These are phyloP conservation scores for Hyla sarda DNA, from an alignment of 2,113 vertebrate genomes.

Conservation along the genomic window DNA sequence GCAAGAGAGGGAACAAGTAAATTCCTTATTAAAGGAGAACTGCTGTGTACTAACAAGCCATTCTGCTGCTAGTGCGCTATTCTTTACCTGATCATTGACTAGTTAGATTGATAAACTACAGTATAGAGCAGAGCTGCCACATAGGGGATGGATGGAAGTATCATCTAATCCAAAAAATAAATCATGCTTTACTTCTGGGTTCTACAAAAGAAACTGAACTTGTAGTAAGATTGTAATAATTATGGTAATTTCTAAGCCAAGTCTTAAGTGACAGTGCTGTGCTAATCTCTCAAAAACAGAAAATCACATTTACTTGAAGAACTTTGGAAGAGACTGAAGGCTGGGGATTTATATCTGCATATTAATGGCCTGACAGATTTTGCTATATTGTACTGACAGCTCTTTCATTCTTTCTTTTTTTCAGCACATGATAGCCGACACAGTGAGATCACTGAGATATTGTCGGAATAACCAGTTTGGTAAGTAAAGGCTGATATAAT, in stretches of 20 bases:
- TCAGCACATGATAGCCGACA: slow-evolving; percentile 96
- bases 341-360: background rate
- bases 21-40: background rate
- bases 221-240: slow-evolving; percentile 26
- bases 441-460: slow-evolving; percentile 87
- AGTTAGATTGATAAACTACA: background rate
- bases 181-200: background rate
- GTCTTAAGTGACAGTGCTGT: slow-evolving; percentile 24
- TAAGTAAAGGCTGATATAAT: slow-evolving; percentile 68
- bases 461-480: slow-evolving; percentile 91
- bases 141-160: background rate
- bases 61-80: background rate
- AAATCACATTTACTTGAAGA: slow-evolving; percentile 13
- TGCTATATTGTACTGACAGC: background rate
- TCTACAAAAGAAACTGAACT: background rate
- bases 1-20: background rate
- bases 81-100: background rate
- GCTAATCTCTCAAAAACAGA: slow-evolving; percentile 25
- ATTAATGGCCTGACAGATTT: background rate
- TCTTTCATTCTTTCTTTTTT: slow-evolving; percentile 60
- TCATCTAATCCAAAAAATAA: background rate
- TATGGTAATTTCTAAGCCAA: slow-evolving; percentile 38
- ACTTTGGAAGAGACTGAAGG: slow-evolving; percentile 2
- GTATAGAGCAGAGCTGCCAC: background rate
- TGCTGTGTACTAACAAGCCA: background rate